Percentiles rank a stretch among this genome's conserved stretches.
phyloP scores from a whole-genome alignment of 1,140 invertebrate species.

The Lucilia cuprina region DNA sequence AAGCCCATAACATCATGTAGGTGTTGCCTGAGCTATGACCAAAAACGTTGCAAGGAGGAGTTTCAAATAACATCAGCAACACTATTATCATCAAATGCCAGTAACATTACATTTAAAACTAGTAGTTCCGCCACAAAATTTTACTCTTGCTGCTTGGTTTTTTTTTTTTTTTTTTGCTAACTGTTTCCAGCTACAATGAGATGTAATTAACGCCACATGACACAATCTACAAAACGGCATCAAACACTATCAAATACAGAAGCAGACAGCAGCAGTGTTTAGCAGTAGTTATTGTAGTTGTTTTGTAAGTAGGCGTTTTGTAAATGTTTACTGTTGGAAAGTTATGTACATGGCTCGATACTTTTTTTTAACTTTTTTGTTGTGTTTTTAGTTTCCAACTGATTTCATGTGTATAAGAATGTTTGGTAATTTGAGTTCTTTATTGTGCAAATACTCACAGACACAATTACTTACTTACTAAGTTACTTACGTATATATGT shows the following conservation, averaged over 20 bases:
- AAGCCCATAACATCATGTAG: not conserved
- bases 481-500: not conserved
- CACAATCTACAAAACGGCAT: constrained; percentile 4
- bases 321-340: not conserved
- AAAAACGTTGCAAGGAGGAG: not conserved
- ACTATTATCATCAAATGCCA: not conserved
- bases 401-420: not conserved
- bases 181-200: not conserved
- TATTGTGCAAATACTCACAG: not conserved
- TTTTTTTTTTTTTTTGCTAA: too few relatives aligned
- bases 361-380: not conserved
- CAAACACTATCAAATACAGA: not conserved
- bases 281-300: too few relatives aligned
- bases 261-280: not conserved
- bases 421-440: not conserved
- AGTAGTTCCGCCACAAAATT: not conserved
- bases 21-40: not conserved
- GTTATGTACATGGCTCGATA: too few relatives aligned
- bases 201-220: constrained; percentile 30
- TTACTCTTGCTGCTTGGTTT: too few relatives aligned
- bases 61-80: not conserved
- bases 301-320: not conserved
- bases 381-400: not conserved
- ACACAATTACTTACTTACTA: too few relatives aligned
- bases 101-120: not conserved